Percentiles rank a stretch among this genome's conserved stretches.
Evolutionary conservation across 2,113 vertebrate genomes (phyloP).

Genomic region (Alaudala cheleensis): DNA sequence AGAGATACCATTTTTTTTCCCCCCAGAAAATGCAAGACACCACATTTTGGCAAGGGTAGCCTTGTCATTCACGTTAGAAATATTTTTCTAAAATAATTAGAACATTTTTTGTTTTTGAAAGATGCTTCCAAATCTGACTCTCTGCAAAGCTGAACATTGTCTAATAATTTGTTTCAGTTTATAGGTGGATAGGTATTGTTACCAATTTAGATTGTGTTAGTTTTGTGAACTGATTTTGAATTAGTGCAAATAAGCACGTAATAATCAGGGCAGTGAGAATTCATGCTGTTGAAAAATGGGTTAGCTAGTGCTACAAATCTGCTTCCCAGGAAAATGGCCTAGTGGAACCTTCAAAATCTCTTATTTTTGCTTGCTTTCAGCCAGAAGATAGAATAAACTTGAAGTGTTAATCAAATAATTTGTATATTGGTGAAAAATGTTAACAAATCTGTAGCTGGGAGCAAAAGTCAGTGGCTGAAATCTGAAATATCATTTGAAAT

Average conservation of each 20-base stretch:
- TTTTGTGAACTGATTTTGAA: constrained; percentile 44
- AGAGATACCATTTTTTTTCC: background rate
- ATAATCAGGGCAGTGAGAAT: constrained; percentile 59
- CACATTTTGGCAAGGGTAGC: background rate
- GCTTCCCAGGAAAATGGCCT: constrained; percentile 52
- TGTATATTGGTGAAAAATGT: background rate
- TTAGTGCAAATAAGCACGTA: constrained; percentile 34
- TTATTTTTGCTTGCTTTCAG: background rate
- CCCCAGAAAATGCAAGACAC: background rate
- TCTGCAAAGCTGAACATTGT: background rate
- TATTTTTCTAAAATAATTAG: background rate
- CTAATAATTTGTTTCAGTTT: background rate
- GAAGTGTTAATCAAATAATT: background rate
- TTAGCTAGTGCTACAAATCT: constrained; percentile 49
- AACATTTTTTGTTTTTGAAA: background rate
- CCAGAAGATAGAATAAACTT: background rate
- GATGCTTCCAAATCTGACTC: background rate
- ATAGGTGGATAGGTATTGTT: background rate
- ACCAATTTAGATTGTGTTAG: background rate
- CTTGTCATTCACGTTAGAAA: background rate
- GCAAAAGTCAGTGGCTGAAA: background rate
- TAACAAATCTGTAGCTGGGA: background rate
- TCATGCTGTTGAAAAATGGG: constrained; percentile 54
- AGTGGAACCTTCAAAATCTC: background rate
- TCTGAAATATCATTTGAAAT: background rate